Evolutionary conservation across 2,797 vertebrate genomes (phyloP).

Genomic region (Kryptolebias ocellatus): DNA sequence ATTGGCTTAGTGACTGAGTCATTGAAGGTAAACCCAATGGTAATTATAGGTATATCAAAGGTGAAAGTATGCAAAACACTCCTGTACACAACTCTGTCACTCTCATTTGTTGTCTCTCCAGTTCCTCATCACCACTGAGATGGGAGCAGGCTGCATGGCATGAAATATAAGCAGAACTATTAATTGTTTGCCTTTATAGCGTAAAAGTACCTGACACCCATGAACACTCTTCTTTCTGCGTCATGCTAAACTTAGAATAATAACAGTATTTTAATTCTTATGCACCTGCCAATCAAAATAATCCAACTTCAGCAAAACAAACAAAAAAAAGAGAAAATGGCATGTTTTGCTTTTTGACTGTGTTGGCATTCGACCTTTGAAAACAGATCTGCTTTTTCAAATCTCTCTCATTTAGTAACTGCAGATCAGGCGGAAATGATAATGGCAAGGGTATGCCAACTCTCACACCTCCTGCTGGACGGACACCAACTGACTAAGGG

Average conservation of each 20-base stretch:
- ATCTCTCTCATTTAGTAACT: slow-evolving; percentile 44
- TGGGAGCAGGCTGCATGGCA: slow-evolving; percentile 31
- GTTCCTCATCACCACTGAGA: slow-evolving; percentile 53
- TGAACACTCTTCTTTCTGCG: slow-evolving; percentile 18
- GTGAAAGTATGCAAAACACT: slow-evolving; percentile 74
- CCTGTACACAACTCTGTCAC: slow-evolving; percentile 41
- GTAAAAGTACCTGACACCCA: slow-evolving; percentile 36
- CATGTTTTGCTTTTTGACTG: slow-evolving; percentile 7
- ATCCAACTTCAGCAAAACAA: background rate
- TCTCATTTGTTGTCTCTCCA: slow-evolving; percentile 18
- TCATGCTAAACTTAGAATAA: slow-evolving; percentile 24
- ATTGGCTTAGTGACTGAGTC: slow-evolving; percentile 72
- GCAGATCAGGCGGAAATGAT: slow-evolving; percentile 48
- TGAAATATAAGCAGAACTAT: slow-evolving; percentile 42
- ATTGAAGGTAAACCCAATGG: slow-evolving; percentile 76
- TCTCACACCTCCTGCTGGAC: slow-evolving; percentile 49
- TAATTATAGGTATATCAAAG: slow-evolving; percentile 80
- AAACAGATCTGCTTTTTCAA: slow-evolving; percentile 32
- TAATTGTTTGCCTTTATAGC: slow-evolving; percentile 28
- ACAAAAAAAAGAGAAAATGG: background rate
- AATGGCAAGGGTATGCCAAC: slow-evolving; percentile 41
- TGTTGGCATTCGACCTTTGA: slow-evolving; percentile 30
- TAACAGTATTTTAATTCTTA: slow-evolving; percentile 11
- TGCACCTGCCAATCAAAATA: slow-evolving; percentile 21
- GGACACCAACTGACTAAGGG: slow-evolving; percentile 41